Percentiles rank a stretch among this genome's conserved stretches.
Evolutionary conservation across 2,888 invertebrate species (phyloP).

Genomic region (Strigamia crassipes): DNA sequence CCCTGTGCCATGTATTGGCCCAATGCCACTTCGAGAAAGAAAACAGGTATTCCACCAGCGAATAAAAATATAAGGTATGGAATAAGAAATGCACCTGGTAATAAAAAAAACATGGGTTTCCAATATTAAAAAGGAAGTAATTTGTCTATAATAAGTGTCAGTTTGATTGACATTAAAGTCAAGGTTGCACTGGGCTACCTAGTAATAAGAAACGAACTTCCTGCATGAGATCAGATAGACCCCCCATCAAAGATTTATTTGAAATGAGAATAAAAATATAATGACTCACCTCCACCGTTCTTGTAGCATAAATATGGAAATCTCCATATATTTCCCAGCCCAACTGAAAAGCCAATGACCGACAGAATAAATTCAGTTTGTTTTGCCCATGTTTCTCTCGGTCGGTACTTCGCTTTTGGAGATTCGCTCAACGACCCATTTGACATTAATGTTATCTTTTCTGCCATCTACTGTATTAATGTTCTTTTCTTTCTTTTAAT

Average conservation of each 20-base stretch:
- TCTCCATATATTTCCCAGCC: constrained; percentile 87
- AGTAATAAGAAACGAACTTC: neutral
- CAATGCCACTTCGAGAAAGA: constrained; percentile 67
- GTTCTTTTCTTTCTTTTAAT: neutral
- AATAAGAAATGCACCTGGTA: constrained; percentile 69
- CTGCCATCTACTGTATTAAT: neutral
- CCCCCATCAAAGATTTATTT: neutral
- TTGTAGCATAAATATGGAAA: constrained; percentile 77
- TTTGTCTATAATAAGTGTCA: neutral
- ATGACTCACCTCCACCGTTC: constrained; percentile 57
- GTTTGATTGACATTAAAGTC: neutral
- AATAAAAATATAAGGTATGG: constrained; percentile 67
- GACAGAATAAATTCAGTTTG: constrained; percentile 87
- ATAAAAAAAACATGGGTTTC: constrained; percentile 18
- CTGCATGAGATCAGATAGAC: neutral
- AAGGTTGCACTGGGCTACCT: neutral
- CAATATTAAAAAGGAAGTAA: constrained; percentile 17
- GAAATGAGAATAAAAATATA: neutral
- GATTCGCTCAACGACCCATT: neutral
- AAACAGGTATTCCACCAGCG: constrained; percentile 67
- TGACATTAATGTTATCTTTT: neutral
- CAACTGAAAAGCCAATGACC: constrained; percentile 86
- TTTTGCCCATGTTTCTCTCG: constrained; percentile 70
- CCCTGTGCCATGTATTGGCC: constrained; percentile 67
- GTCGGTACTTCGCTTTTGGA: constrained; percentile 33